phyloP scores from a whole-genome alignment of 1,140 invertebrate species.

The Leptestheria dahalacensis region DNA sequence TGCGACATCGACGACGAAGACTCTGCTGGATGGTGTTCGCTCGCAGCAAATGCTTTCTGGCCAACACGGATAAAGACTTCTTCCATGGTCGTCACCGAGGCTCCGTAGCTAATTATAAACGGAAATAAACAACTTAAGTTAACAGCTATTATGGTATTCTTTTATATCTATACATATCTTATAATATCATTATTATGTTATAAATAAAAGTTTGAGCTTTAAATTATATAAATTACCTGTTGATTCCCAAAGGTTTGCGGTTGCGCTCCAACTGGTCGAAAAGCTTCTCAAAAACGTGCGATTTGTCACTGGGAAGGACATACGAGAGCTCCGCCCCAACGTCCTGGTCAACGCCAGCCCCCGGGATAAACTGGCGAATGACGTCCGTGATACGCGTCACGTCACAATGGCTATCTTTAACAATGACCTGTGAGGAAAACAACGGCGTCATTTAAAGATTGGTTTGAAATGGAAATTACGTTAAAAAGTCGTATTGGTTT shows the following conservation, averaged over 20 bases:
- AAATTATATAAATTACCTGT: no score
- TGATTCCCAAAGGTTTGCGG: slow-evolving; percentile 42
- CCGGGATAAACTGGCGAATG: slow-evolving; percentile 38
- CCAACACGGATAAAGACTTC: slow-evolving; percentile 61
- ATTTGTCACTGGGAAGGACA: slow-evolving; percentile 34
- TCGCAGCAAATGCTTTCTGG: not conserved
- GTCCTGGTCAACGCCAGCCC: slow-evolving; percentile 33
- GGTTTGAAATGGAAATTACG: slow-evolving; percentile 17
- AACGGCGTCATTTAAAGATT: no score
- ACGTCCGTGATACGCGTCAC: slow-evolving; percentile 35
- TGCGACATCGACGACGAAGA: not conserved
- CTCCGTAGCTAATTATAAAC: slow-evolving; percentile 49
- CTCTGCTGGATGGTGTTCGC: not conserved
- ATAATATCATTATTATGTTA: slow-evolving; percentile 16
- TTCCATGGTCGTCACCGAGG: slow-evolving; percentile 66
- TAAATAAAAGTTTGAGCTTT: not conserved
- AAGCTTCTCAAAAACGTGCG: slow-evolving; percentile 36
- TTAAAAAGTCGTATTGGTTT: not conserved
- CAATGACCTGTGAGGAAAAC: slow-evolving; percentile 25
- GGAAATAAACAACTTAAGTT: no score
- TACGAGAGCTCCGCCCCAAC: slow-evolving; percentile 41
- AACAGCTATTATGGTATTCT: no score
- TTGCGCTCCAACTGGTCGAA: slow-evolving; percentile 47
- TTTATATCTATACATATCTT: no score
- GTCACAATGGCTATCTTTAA: slow-evolving; percentile 36